phyloP scores from a whole-genome alignment of 1,140 invertebrate species.

The Drosophila aff. region DNA sequence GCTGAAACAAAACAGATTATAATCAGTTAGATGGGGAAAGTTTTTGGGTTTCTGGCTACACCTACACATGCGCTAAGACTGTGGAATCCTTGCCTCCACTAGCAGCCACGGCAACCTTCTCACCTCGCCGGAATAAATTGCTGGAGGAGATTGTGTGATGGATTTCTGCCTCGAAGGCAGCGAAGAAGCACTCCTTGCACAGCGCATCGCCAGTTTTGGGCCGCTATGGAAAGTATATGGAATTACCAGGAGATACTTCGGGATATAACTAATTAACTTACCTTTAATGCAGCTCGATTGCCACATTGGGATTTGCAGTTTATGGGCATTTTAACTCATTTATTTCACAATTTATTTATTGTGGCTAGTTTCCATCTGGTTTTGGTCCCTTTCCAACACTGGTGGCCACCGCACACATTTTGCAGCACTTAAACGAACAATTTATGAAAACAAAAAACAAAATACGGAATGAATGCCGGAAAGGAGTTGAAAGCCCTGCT shows the following conservation, averaged over 20 bases:
- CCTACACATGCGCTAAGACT: slow-evolving; percentile 94
- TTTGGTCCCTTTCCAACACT: slow-evolving; percentile 5
- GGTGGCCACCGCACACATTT: background rate
- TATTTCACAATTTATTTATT: slow-evolving; percentile 1
- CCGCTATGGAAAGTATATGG: slow-evolving; percentile 86
- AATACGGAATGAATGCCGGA: slow-evolving; percentile 55
- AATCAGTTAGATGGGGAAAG: background rate
- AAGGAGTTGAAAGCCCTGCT: slow-evolving; percentile 72
- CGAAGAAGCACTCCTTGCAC: slow-evolving; percentile 98
- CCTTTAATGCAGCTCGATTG: slow-evolving; percentile 90
- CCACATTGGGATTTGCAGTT: slow-evolving; percentile 90
- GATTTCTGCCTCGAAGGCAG: slow-evolving; percentile 97
- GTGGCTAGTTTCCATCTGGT: background rate
- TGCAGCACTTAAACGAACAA: background rate
- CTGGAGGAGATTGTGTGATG: slow-evolving; percentile 96
- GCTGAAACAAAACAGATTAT: slow-evolving; percentile 4
- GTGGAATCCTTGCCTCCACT: slow-evolving; percentile 99
- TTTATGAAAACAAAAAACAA: slow-evolving; percentile 9
- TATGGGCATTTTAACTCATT: slow-evolving; percentile 86
- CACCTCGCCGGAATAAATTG: slow-evolving; percentile 94
- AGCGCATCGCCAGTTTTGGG: slow-evolving; percentile 96
- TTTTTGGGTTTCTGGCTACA: slow-evolving; percentile 1
- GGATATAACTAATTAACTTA: slow-evolving; percentile 68
- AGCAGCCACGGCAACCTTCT: slow-evolving; percentile 97
- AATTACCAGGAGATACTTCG: slow-evolving; percentile 8